phyloP scores from a whole-genome alignment of 2,113 vertebrate genomes.

The Perccottus glenii region DNA sequence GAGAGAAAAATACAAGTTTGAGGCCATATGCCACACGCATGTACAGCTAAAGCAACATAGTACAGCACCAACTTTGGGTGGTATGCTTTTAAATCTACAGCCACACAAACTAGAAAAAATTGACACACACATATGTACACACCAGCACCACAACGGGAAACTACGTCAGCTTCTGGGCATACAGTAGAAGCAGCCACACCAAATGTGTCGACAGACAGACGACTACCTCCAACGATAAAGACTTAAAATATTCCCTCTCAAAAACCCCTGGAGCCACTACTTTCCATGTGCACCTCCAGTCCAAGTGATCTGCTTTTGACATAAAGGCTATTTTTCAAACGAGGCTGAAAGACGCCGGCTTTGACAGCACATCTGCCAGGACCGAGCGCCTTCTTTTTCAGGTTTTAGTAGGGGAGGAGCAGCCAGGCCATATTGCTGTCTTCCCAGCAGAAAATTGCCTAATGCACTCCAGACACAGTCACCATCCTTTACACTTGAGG shows the following conservation, averaged over 20 bases:
- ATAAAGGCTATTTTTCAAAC: conserved; percentile 61
- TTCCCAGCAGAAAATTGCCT: conserved; percentile 34
- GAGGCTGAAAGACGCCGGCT: conserved; percentile 45
- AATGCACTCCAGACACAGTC: conserved; percentile 43
- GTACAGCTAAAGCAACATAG: conserved; percentile 10
- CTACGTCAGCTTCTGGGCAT: conserved; percentile 58
- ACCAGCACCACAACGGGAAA: conserved; percentile 47
- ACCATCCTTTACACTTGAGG: neutral
- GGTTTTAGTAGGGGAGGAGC: conserved; percentile 8
- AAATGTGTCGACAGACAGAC: conserved; percentile 60
- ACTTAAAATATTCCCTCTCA: conserved; percentile 55
- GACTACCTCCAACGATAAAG: conserved; percentile 64
- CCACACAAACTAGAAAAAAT: conserved; percentile 9
- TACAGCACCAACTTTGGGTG: conserved; percentile 4
- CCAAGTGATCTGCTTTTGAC: conserved; percentile 63
- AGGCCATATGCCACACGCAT: no score
- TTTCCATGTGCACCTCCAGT: conserved; percentile 56
- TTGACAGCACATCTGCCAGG: conserved; percentile 62
- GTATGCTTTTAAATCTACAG: conserved; percentile 20
- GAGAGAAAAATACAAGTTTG: no score
- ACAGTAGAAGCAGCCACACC: conserved; percentile 32
- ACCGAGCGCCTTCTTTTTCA: conserved; percentile 23
- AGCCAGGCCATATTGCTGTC: conserved; percentile 33
- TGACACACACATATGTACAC: conserved; percentile 4
- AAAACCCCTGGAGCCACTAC: conserved; percentile 47